Percentiles rank a stretch among this genome's conserved stretches.
phyloP scores from a whole-genome alignment of 2,888 invertebrate species.

The Criorhina ranunculi region DNA sequence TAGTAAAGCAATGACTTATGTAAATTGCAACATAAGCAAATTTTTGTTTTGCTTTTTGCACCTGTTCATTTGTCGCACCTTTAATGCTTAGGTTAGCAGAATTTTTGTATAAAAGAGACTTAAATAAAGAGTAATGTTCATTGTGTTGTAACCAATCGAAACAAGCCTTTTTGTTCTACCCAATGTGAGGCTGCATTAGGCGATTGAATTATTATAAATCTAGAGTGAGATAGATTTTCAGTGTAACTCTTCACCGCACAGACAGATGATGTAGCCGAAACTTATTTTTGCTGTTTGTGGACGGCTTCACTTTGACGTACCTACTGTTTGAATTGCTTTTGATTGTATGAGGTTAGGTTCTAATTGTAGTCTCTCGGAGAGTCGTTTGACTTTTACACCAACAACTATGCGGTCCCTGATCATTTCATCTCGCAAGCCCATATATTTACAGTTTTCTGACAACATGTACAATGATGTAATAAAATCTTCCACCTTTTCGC shows the following conservation, averaged over 20 bases:
- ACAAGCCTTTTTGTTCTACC: no score
- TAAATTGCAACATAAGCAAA: no score
- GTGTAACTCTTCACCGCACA: conserved; percentile 14
- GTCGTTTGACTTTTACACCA: conserved; percentile 7
- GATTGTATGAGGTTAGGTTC: conserved; percentile 11
- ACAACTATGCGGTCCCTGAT: conserved; percentile 29
- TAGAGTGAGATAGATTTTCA: no score
- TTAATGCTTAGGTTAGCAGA: no score
- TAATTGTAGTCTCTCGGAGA: conserved; percentile 11
- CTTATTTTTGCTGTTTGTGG: conserved; percentile 21
- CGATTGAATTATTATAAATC: no score
- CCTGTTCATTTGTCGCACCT: no score
- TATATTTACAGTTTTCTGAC: conserved; percentile 28
- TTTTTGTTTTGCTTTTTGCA: no score
- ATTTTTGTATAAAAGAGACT: no score
- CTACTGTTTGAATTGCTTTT: conserved; percentile 23
- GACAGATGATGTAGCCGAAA: conserved; percentile 2
- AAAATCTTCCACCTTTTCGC: conserved; percentile 33
- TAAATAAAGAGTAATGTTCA: no score
- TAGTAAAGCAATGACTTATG: no score
- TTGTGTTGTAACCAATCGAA: no score
- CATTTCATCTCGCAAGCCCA: conserved; percentile 29
- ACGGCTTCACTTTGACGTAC: conserved; percentile 31
- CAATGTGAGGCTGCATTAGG: no score
- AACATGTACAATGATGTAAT: conserved; percentile 26